Base-by-base conservation (phyloP, 2,113 vertebrate species). In the Scomber colias region DNA sequence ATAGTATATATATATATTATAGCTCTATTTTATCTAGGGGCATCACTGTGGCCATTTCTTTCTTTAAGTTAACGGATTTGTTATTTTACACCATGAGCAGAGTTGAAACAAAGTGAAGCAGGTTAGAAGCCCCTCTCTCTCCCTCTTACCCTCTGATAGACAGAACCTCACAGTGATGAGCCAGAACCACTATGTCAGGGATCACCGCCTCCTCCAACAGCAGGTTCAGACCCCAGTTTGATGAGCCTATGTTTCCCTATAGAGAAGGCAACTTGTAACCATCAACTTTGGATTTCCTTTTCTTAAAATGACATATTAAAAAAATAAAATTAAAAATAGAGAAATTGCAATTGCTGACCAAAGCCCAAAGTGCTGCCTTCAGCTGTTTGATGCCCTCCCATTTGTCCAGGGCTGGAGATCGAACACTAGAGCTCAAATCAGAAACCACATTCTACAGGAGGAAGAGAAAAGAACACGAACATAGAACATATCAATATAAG, bases 371-470 rank as follows among this genome's bases (percentile, higher is more conserved):
- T 62, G 97, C 96, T 80, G 97, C 96, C 90, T 98, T 98, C 84
- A 98, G 93, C 57, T 97, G 96, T 88, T 97, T 98, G 84, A 97
- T 95, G 87, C 97, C 96, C 92, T 98, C 97, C 97, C 97, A 98
- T 44, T 95, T 97, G 91, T 98, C 97, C 93, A 98, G 93, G 86
- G 95, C 94, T 71, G 96, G 96, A 45, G 95, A 95, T 75, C 95
- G 96, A 85, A 98, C 91, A 3, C 92, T 97, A 81, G 96, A 96
- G 93, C 97, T 97, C 46, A 98, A 93, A 89, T 97, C 96, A 59
- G 96, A 91, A 89, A 98, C 95, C 86, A 97, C 92, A 90, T 94
- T 97, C 97, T 98, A 63, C 21, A 71, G 50, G 24, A 73, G 48
- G 62, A 31, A 57, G 11, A 57, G 27, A 27, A 19, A 49, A n/a